A percentile compares a stretch with the other conserved stretches of the same genome.
These are phyloP conservation scores for Zosterops borbonicus DNA, from an alignment of 2,113 vertebrate species.

Conservation along the genomic window DNA sequence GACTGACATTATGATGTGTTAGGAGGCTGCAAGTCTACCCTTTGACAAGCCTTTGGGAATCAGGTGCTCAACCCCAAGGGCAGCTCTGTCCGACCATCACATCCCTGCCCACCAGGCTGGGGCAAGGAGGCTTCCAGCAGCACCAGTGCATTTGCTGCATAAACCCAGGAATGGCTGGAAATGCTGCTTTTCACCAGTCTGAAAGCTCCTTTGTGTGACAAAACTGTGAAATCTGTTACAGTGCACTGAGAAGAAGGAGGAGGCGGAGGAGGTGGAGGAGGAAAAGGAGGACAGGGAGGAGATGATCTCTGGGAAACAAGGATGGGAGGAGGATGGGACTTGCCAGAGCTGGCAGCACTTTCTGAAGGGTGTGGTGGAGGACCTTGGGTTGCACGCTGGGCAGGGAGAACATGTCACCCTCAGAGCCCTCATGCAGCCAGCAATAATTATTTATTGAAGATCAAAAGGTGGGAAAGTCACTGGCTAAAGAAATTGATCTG, in stretches of 20 bases:
- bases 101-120: fast-evolving
- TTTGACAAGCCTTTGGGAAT: background rate
- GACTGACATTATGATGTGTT: fast-evolving
- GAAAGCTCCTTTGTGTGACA: background rate
- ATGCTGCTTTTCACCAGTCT: background rate
- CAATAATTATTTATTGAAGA: background rate
- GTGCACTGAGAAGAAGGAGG: background rate
- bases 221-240: background rate
- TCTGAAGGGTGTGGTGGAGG: slow-evolving; percentile 64
- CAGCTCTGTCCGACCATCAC: fast-evolving
- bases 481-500: background rate
- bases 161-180: background rate
- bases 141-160: background rate
- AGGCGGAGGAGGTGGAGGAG: background rate
- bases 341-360: slow-evolving; percentile 53
- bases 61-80: background rate
- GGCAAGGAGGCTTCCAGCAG: background rate
- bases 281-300: background rate
- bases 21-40: background rate
- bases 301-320: background rate
- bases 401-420: background rate
- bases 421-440: fast-evolving
- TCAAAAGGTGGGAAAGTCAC: background rate
- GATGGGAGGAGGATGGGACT: background rate
- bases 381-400: slow-evolving; percentile 48